Base-by-base conservation (phyloP, 1,140 invertebrate genomes). In the Homalodisca vitripennis region DNA sequence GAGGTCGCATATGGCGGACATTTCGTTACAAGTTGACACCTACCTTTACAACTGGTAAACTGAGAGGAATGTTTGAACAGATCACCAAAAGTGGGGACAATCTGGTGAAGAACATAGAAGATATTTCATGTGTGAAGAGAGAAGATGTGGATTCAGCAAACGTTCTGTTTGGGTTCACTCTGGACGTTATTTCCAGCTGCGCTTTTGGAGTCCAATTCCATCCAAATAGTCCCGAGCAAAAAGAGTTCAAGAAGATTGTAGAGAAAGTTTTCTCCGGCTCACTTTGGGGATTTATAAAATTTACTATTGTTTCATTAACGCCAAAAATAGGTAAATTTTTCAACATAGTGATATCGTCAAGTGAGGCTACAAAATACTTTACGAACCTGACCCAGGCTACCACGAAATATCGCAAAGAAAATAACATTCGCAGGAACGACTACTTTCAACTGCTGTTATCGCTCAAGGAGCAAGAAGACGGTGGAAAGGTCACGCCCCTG, bases 11-110 rank as follows among this genome's bases (percentile, higher is more conserved):
- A 71, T 87, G 85, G 86, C 80, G 78, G 53, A 77, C 75, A 34
- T 63, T 87, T 0, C 76, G 85, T 34, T 72, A 75, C 0, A 84
- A 84, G 66, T 65, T 88, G 2, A 81, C 82, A 0, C 84, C 86
- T 0, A 80, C 82, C 2, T 87, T 87, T 70, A 84, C 84, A 0
- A 80, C 84, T 0, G 81, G 79, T 1, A 86, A 85, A 75, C 76
- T 87, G 10, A 86, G 84, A 72, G 74, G 73, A 0, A 85, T 86
- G 81, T 84, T 85, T 13, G 70, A 70, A 1, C 76, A 81, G 0
- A 71, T 85, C 1, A 75, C 80, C 12, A 77, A 82, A 47, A 77
- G 79, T 53, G 79, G 79, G 1, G 76, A 79, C 24, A 69, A 72
- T 17, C 55, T 85, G 41, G 70, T 76, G 1, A 69, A 77, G 10